These are phyloP conservation scores for Helarctos malayanus DNA, from an alignment of 2,797 vertebrate species.

Conservation along the genomic window DNA sequence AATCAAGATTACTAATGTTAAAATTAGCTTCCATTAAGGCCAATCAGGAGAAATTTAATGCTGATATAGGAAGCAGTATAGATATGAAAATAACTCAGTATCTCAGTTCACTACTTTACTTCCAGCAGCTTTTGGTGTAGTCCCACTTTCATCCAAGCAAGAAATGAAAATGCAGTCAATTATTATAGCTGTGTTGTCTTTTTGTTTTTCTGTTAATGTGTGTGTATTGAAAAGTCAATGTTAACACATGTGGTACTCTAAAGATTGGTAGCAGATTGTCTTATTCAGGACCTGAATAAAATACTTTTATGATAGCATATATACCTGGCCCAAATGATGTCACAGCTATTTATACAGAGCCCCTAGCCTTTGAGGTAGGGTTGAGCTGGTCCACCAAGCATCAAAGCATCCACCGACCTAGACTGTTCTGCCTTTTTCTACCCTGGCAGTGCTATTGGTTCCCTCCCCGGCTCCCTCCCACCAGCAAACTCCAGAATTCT, in stretches of 20 bases:
- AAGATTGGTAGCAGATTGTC: neutral
- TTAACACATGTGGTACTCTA: neutral
- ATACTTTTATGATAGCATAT: slow-evolving; percentile 9
- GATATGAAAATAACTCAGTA: slow-evolving; percentile 20
- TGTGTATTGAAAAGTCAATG: neutral
- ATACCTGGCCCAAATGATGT: slow-evolving; percentile 35
- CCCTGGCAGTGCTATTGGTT: neutral
- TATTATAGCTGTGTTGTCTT: neutral
- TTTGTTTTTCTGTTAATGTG: slow-evolving; percentile 54
- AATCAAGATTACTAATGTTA: slow-evolving; percentile 40
- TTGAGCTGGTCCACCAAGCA: neutral
- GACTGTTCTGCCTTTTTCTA: slow-evolving; percentile 1
- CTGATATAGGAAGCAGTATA: neutral
- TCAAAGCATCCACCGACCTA: neutral
- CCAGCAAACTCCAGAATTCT: slow-evolving; percentile 17
- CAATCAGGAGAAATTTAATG: slow-evolving; percentile 33
- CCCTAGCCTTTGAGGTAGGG: neutral
- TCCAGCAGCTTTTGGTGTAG: neutral
- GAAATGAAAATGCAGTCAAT: slow-evolving; percentile 45
- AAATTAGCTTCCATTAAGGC: neutral
- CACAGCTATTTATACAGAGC: neutral
- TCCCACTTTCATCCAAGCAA: slow-evolving; percentile 44
- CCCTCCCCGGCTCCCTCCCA: neutral
- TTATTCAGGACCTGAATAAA: slow-evolving; percentile 15
- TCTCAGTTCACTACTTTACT: neutral